phyloP scores from a whole-genome alignment of 2,113 vertebrate species.

The Electrona antarctica region DNA sequence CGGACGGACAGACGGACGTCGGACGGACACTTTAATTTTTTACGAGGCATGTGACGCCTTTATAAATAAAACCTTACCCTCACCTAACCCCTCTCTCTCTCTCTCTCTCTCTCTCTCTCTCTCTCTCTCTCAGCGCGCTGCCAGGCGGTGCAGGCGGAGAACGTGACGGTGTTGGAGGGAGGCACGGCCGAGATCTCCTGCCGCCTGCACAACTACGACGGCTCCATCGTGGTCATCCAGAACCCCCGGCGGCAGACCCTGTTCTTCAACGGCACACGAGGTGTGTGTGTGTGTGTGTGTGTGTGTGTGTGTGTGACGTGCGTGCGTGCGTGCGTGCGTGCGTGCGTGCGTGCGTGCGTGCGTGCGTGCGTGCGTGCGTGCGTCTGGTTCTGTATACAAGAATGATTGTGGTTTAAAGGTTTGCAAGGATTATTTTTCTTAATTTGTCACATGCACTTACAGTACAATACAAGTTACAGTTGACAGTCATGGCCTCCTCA shows the following conservation, averaged over 20 bases:
- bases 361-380: conserved; percentile 3
- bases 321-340: not conserved
- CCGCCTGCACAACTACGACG: conserved; percentile 89
- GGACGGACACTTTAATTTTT: no score
- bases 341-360: not conserved
- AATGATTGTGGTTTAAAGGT: no score
- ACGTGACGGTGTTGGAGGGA: conserved; percentile 89
- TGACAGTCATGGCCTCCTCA: no score
- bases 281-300: conserved; percentile 63
- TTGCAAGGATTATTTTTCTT: no score
- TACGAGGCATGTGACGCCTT: no score
- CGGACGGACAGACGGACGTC: no score
- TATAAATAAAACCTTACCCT: no score
- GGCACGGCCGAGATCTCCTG: conserved; percentile 91
- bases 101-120: conserved; percentile 32
- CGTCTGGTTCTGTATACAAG: no score
- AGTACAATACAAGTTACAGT: no score
- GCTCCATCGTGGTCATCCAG: conserved; percentile 94
- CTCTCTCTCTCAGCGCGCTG: conserved; percentile 66
- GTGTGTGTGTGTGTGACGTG: not conserved
- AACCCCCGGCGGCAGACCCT: conserved; percentile 91
- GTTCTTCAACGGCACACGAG: conserved; percentile 92
- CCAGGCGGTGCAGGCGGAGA: conserved; percentile 92
- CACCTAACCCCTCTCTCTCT: conserved; percentile 28
- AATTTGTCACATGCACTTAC: no score